These are phyloP conservation scores for Phylloscopus whistleri DNA, from an alignment of 2,113 vertebrate genomes.

Conservation along the genomic window DNA sequence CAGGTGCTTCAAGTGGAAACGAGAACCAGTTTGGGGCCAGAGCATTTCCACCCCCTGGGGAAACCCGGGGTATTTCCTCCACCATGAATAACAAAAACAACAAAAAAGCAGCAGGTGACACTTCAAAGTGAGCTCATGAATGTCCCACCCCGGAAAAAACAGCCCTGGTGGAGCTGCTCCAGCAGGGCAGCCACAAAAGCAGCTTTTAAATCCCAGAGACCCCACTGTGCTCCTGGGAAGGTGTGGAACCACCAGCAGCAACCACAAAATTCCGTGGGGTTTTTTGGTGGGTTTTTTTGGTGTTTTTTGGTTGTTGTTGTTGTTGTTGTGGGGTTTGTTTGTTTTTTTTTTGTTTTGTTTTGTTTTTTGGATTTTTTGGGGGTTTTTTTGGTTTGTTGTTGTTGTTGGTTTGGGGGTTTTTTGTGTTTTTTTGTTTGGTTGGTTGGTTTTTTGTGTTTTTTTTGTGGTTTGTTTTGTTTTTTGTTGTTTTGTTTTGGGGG, in stretches of 20 bases:
- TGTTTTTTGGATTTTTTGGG: no score
- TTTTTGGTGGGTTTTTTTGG: no score
- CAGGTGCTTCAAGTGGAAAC: background rate
- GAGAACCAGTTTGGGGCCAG: background rate
- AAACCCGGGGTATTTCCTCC: background rate
- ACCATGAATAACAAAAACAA: rapidly evolving
- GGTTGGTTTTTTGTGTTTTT: no score
- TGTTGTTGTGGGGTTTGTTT: background rate
- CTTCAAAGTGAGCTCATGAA: rapidly evolving
- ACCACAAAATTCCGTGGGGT: background rate
- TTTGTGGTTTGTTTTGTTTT: no score
- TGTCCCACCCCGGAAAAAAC: rapidly evolving
- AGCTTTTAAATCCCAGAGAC: background rate
- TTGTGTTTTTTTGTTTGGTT: no score
- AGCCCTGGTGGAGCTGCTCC: background rate
- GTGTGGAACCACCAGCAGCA: no score
- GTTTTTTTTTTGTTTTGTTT: no score
- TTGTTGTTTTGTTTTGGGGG: no score
- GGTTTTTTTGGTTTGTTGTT: no score
- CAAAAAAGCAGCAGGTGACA: background rate
- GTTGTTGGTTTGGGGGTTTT: no score
- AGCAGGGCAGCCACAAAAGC: background rate
- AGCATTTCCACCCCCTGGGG: background rate
- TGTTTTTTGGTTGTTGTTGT: no score
- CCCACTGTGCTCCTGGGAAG: rapidly evolving